These are phyloP conservation scores for Calidris pygmaea DNA, from an alignment of 2,113 vertebrate genomes.

Conservation along the genomic window DNA sequence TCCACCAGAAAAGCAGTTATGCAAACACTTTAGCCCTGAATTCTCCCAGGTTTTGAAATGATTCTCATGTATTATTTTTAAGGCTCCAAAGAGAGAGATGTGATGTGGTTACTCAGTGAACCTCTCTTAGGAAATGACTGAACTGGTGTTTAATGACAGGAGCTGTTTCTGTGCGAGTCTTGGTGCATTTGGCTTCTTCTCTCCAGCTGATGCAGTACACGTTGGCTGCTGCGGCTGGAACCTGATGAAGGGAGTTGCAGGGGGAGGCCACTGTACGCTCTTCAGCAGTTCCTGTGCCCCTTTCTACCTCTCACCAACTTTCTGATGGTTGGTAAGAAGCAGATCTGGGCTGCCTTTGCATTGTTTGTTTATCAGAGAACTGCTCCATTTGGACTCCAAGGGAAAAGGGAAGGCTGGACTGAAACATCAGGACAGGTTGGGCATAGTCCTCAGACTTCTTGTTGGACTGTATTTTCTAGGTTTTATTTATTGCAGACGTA, in stretches of 20 bases:
- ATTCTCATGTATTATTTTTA: background rate
- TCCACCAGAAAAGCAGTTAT: background rate
- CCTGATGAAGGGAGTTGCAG: rapidly evolving
- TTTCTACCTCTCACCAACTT: background rate
- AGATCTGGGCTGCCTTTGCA: background rate
- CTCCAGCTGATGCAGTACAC: background rate
- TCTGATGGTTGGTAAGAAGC: background rate
- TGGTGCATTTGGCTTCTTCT: background rate
- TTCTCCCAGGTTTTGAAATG: background rate
- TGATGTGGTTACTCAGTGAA: background rate
- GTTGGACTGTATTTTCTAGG: background rate
- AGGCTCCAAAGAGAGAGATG: background rate
- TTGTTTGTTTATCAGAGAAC: background rate
- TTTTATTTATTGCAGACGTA: background rate
- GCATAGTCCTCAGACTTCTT: background rate
- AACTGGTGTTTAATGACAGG: background rate
- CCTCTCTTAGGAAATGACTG: background rate
- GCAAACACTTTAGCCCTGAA: background rate
- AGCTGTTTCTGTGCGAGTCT: background rate
- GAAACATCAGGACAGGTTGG: background rate
- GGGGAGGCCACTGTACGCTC: background rate
- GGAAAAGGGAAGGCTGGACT: background rate
- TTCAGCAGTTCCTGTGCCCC: background rate
- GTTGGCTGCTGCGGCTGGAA: background rate
- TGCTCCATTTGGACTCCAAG: background rate